A percentile compares a stretch with the other conserved stretches of the same genome.
phyloP scores from a whole-genome alignment of 1,140 invertebrate genomes.

The Drosophila asahinai region DNA sequence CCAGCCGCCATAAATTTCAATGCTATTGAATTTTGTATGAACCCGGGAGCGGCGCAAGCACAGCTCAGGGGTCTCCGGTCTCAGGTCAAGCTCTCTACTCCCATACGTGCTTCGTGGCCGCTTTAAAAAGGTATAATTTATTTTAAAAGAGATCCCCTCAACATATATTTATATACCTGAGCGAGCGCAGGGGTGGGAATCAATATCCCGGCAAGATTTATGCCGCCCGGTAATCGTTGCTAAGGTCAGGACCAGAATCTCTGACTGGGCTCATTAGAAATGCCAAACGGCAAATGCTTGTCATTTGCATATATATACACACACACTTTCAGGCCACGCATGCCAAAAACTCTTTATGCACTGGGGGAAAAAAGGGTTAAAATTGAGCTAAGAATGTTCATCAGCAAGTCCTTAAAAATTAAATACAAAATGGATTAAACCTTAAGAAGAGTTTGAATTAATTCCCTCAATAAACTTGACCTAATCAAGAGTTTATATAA shows the following conservation, averaged over 20 bases:
- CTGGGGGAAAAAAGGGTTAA: not conserved
- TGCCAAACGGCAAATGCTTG: constrained; percentile 77
- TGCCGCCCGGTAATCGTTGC: constrained; percentile 74
- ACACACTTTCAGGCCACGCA: constrained; percentile 4
- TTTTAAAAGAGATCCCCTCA: constrained; percentile 76
- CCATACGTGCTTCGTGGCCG: constrained; percentile 57
- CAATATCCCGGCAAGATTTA: constrained; percentile 77
- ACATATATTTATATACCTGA: constrained; percentile 38
- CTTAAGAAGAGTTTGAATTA: too few relatives aligned
- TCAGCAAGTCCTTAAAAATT: not conserved
- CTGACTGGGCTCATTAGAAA: constrained; percentile 73
- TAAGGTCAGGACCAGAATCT: constrained; percentile 67
- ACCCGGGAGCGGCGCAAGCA: constrained; percentile 16
- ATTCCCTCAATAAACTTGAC: not conserved
- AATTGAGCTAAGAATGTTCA: not conserved
- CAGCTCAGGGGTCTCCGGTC: constrained; percentile 22
- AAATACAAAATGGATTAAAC: too few relatives aligned
- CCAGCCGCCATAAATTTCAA: constrained; percentile 82
- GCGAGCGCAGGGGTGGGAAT: constrained; percentile 51
- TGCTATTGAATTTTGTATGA: constrained; percentile 81
- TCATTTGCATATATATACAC: constrained; percentile 73
- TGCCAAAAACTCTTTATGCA: constrained; percentile 18
- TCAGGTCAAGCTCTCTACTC: constrained; percentile 34
- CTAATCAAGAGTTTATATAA: too few relatives aligned
- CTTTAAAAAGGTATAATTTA: constrained; percentile 81